phyloP scores from a whole-genome alignment of 2,797 vertebrate species.

The Hemitrygon akajei region DNA sequence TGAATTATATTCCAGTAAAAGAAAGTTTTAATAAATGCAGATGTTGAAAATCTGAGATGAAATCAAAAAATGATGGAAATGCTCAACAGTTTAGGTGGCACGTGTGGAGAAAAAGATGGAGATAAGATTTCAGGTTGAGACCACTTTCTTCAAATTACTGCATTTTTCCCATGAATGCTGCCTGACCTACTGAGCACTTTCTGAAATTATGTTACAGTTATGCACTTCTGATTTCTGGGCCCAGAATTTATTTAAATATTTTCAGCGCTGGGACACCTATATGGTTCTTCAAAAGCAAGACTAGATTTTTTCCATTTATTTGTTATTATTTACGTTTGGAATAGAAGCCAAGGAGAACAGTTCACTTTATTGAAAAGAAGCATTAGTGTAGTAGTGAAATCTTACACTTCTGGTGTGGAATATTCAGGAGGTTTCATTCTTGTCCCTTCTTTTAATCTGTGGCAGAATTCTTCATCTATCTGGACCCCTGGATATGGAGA shows the following conservation, averaged over 20 bases:
- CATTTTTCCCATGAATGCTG: no score
- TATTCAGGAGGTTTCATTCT: constrained; percentile 88
- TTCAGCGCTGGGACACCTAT: background rate
- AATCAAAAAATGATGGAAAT: no score
- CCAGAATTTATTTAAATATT: background rate
- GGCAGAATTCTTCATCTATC: constrained; percentile 90
- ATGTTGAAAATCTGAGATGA: no score
- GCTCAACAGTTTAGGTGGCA: no score
- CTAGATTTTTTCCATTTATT: background rate
- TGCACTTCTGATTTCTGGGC: background rate
- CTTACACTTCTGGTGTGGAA: constrained; percentile 85
- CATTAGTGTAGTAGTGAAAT: background rate
- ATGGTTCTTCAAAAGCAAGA: background rate
- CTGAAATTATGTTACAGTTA: no score
- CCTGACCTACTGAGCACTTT: no score
- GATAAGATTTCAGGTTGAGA: no score
- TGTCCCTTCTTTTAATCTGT: constrained; percentile 83
- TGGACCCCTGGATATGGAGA: constrained; percentile 87
- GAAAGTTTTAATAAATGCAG: no score
- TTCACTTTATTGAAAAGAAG: background rate
- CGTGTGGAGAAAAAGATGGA: no score
- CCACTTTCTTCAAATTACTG: no score
- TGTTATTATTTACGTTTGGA: background rate
- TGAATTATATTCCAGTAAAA: background rate
- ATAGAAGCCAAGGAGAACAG: background rate